phyloP scores from a whole-genome alignment of 2,888 invertebrate genomes.

The Steinernema carpocapsae region DNA sequence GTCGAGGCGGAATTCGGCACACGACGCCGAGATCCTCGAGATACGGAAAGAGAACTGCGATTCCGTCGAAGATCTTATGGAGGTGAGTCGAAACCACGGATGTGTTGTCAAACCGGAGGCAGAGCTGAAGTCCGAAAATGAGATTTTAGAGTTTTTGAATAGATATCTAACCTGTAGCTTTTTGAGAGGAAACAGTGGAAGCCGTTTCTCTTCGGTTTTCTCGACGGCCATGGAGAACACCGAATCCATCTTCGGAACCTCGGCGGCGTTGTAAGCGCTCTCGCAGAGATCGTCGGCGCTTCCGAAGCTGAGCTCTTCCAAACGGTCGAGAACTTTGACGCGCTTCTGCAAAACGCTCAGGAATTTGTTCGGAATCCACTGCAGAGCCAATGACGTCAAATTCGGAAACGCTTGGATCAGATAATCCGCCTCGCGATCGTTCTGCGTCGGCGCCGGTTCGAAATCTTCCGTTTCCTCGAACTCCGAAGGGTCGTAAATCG shows the following conservation, averaged over 20 bases:
- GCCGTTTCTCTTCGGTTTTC: neutral
- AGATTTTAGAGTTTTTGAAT: neutral
- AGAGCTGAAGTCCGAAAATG: neutral
- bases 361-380: slow-evolving; percentile 13
- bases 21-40: neutral
- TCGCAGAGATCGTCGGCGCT: neutral
- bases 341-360: neutral
- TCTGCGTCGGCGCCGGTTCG: neutral
- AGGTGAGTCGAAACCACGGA: neutral
- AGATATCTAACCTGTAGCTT: neutral
- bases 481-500: neutral
- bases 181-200: neutral
- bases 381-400: neutral
- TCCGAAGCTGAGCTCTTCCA: slow-evolving; percentile 25
- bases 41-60: slow-evolving; percentile 1
- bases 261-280: neutral
- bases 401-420: slow-evolving; percentile 18
- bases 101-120: neutral
- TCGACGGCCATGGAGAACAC: neutral
- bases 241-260: neutral
- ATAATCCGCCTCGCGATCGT: neutral
- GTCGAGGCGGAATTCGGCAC: slow-evolving; percentile 14
- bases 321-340: neutral
- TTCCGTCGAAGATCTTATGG: neutral
- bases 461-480: neutral